phyloP scores from a whole-genome alignment of 1,140 invertebrate species.

The Galendromus occidentalis region DNA sequence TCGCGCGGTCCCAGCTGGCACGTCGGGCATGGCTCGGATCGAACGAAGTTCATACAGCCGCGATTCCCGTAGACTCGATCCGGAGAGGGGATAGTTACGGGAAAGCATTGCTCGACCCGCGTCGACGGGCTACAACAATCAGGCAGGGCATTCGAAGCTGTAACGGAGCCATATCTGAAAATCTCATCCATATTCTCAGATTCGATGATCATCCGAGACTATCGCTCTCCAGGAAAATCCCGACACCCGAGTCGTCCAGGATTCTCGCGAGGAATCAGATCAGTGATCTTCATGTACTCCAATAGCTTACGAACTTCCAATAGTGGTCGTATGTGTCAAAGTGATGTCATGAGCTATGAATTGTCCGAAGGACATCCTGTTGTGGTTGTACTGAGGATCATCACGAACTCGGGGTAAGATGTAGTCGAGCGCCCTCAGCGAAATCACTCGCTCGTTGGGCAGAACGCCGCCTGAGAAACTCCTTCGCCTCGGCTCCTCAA shows the following conservation, averaged over 20 bases:
- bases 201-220: too few relatives aligned
- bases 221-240: too few relatives aligned
- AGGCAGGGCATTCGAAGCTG: slow-evolving; percentile 11
- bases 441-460: slow-evolving; percentile 14
- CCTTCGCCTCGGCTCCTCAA: not conserved
- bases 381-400: not conserved
- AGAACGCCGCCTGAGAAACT: slow-evolving; percentile 14
- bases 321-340: slow-evolving; percentile 9
- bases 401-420: not conserved
- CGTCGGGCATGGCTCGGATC: not conserved
- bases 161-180: too few relatives aligned
- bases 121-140: not conserved
- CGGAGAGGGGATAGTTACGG: slow-evolving; percentile 9
- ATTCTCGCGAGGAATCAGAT: too few relatives aligned
- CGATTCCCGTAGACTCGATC: slow-evolving; percentile 8
- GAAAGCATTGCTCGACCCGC: not conserved
- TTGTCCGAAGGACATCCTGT: slow-evolving; percentile 12
- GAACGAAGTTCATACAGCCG: slow-evolving; percentile 13
- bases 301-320: not conserved
- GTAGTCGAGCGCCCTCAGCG: not conserved
- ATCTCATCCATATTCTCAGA: too few relatives aligned
- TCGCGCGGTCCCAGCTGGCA: slow-evolving; percentile 11
- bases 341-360: slow-evolving; percentile 14
- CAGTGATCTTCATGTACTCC: too few relatives aligned
- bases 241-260: too few relatives aligned